Evolutionary conservation across 2,888 invertebrate species (phyloP).

Genomic region (Polydrusus pterygomalis): DNA sequence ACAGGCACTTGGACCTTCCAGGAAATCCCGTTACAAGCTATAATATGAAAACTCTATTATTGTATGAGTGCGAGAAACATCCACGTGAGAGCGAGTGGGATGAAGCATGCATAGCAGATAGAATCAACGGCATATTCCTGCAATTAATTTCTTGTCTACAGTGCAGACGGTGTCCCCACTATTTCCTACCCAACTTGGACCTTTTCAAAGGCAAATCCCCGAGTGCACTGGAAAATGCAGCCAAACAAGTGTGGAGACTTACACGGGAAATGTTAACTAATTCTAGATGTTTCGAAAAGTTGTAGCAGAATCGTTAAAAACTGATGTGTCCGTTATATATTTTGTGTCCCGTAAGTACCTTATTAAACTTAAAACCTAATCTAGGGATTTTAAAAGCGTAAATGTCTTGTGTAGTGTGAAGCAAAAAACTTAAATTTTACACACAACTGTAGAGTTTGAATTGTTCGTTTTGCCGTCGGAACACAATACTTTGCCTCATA

Average conservation of each 20-base stretch:
- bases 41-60: conserved; percentile 83
- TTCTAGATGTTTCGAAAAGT: conserved; percentile 84
- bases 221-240: conserved; percentile 84
- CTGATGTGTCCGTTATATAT: conserved; percentile 48
- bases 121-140: conserved; percentile 87
- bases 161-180: conserved; percentile 88
- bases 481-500: conserved; percentile 1
- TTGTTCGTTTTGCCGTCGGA: conserved; percentile 41
- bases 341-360: conserved; percentile 51
- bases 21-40: conserved; percentile 86
- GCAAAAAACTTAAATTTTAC: neutral
- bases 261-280: conserved; percentile 87
- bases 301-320: conserved; percentile 71
- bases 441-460: conserved; percentile 9
- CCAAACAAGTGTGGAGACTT: conserved; percentile 87
- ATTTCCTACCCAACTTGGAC: conserved; percentile 88
- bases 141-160: conserved; percentile 90
- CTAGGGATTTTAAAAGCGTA: conserved; percentile 28
- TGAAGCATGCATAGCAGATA: conserved; percentile 84
- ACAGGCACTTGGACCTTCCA: conserved; percentile 84
- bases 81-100: conserved; percentile 88
- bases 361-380: conserved; percentile 25
- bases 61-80: conserved; percentile 92
- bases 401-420: conserved; percentile 22
- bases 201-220: conserved; percentile 87